Base-by-base conservation (phyloP, 2,797 vertebrate species). In the Monodelphis domestica region DNA sequence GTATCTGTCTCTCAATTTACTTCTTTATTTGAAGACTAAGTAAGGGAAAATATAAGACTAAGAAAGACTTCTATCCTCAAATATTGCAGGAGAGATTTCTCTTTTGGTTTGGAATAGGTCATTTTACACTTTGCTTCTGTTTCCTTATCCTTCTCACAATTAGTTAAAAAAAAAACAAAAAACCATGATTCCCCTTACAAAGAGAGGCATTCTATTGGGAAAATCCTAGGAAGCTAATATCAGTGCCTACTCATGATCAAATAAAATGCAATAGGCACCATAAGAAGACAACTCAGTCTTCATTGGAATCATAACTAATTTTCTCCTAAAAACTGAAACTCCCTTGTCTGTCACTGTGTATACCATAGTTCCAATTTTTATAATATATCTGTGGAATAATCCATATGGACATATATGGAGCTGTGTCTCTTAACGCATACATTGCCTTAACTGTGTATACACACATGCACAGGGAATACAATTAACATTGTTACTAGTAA, bases 141-240 rank as follows among this genome's bases (percentile, higher is more conserved):
- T 92, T 96, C 94, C 93, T 97, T 93, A 96, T 93, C 92, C 87
- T 59, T 94, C 59, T 94, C 91, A 45, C 51, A 70, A 92, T 95
- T n/a, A 30, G 94, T 87, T 52, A 59, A 33, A 59, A 63, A 33
- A n/a, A 56, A 93, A 91, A 93, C 95, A 94, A 95, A 95, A 90
- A 63, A 93, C 94, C 52, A 93, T 87, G 93, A 94, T 92, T 91
- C 96, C 96, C 93, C 88, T 96, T 94, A 92, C 84, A 88, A 88
- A 92, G 89, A 94, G 56, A 91, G 78, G 54, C 90, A 93, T 89
- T 88, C 90, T 95, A 51, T 95, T 92, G 91, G 97, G 96, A 96
- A 96, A 96, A 96, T 96, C 96, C 94, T 95, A 97, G 96, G 88
- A 95, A 93, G 93, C 96, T 87, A 95, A 97, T 96, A 90, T 90